phyloP scores from a whole-genome alignment of 2,113 vertebrate genomes.

The Megaleporinus macrocephalus region DNA sequence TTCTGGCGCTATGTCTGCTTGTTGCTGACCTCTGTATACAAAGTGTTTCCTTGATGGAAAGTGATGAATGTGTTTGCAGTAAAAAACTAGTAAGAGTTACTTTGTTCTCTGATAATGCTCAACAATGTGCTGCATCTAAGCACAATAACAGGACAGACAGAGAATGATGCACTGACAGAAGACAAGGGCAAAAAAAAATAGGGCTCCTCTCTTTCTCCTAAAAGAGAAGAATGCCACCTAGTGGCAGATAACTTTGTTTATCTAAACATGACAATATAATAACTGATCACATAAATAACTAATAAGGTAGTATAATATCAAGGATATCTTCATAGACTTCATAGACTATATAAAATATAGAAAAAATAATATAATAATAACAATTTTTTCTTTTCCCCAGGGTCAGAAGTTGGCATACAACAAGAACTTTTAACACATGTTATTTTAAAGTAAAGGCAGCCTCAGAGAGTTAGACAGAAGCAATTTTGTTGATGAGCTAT shows the following conservation, averaged over 20 bases:
- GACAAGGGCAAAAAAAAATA: background rate
- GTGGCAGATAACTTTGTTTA: background rate
- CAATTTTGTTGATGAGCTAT: constrained; percentile 21
- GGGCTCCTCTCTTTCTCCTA: background rate
- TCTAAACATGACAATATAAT: background rate
- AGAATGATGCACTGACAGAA: background rate
- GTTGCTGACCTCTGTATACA: background rate
- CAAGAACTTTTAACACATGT: background rate
- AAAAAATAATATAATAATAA: background rate
- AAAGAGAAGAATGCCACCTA: constrained; percentile 47
- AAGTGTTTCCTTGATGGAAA: background rate
- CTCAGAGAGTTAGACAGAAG: constrained; percentile 25
- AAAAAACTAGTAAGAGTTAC: background rate
- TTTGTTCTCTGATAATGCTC: too few relatives aligned
- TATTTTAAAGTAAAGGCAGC: constrained; percentile 2
- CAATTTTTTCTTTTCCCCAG: constrained; percentile 17
- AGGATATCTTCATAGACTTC: background rate
- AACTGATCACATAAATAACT: background rate
- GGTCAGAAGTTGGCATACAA: constrained; percentile 25
- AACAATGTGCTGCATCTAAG: background rate
- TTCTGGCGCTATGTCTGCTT: background rate
- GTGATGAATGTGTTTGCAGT: background rate
- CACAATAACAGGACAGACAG: background rate
- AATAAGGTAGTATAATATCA: background rate
- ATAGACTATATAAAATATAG: background rate